A percentile compares a stretch with the other conserved stretches of the same genome.
phyloP scores from a whole-genome alignment of 2,888 invertebrate genomes.

The Homarus gammarus region DNA sequence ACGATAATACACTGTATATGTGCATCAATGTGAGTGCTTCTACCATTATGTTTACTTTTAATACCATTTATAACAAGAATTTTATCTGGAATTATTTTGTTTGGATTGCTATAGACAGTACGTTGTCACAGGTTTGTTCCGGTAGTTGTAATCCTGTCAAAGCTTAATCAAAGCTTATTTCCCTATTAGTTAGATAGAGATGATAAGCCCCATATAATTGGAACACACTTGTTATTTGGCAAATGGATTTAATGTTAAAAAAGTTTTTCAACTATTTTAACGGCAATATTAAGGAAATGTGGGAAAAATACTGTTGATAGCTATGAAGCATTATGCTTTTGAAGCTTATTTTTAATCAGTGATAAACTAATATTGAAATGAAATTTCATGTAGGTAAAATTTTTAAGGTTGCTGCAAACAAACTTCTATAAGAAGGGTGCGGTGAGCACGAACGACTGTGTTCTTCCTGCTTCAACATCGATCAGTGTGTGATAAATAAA shows the following conservation, averaged over 20 bases:
- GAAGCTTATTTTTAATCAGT: neutral
- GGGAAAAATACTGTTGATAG: neutral
- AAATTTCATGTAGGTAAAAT: conserved; percentile 10
- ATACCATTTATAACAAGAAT: neutral
- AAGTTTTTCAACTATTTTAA: neutral
- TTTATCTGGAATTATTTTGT: no score
- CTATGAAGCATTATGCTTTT: neutral
- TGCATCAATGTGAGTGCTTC: conserved; percentile 8
- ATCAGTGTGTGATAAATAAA: conserved; percentile 35
- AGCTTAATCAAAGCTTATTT: conserved; percentile 18
- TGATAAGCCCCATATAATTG: conserved; percentile 13
- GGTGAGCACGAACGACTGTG: neutral
- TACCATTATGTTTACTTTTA: conserved; percentile 2
- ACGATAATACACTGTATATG: neutral
- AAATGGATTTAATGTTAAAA: neutral
- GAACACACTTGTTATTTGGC: neutral
- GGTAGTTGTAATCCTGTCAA: neutral
- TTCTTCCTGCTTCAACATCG: conserved; percentile 17
- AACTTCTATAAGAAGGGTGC: conserved; percentile 36
- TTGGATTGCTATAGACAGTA: no score
- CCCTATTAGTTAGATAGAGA: conserved; percentile 21
- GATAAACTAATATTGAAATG: conserved; percentile 13
- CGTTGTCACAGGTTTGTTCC: neutral
- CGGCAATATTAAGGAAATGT: neutral
- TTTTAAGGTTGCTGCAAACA: conserved; percentile 15